Evolutionary conservation across 2,888 invertebrate genomes (phyloP).

Genomic region (Cheilosia soror): DNA sequence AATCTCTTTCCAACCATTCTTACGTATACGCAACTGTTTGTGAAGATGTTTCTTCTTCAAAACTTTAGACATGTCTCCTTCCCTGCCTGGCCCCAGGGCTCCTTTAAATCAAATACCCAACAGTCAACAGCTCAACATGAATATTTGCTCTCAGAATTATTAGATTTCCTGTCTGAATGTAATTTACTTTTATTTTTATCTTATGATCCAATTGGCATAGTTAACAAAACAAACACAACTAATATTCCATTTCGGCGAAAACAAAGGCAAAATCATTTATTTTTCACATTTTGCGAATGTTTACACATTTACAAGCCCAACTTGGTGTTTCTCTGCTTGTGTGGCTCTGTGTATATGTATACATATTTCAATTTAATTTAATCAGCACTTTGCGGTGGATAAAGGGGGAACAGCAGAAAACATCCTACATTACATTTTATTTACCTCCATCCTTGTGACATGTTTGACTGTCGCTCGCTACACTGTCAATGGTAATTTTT

Average conservation of each 20-base stretch:
- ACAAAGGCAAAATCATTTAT: slow-evolving; percentile 48
- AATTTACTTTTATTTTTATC: slow-evolving; percentile 8
- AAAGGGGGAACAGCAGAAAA: not conserved
- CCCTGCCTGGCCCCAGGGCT: not conserved
- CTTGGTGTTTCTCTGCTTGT: not conserved
- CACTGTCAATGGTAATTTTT: slow-evolving; percentile 71
- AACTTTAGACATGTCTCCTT: no score
- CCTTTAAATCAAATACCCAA: not conserved
- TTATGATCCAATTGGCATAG: slow-evolving; percentile 32
- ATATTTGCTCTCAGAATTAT: not conserved
- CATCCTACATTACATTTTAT: slow-evolving; percentile 68
- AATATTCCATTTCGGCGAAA: slow-evolving; percentile 26
- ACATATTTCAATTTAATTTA: slow-evolving; percentile 71
- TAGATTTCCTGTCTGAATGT: not conserved
- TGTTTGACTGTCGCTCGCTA: slow-evolving; percentile 53
- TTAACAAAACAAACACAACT: slow-evolving; percentile 49
- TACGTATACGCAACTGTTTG: no score
- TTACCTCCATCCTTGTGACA: slow-evolving; percentile 63
- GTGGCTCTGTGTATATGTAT: slow-evolving; percentile 5
- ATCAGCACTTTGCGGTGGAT: slow-evolving; percentile 64
- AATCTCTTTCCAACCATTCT: no score
- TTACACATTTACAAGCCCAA: slow-evolving; percentile 28
- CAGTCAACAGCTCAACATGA: not conserved
- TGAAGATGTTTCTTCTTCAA: no score
- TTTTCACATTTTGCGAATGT: slow-evolving; percentile 57